These are phyloP conservation scores for Drosophila meridionalis DNA, from an alignment of 2,888 invertebrate species.

Conservation along the genomic window DNA sequence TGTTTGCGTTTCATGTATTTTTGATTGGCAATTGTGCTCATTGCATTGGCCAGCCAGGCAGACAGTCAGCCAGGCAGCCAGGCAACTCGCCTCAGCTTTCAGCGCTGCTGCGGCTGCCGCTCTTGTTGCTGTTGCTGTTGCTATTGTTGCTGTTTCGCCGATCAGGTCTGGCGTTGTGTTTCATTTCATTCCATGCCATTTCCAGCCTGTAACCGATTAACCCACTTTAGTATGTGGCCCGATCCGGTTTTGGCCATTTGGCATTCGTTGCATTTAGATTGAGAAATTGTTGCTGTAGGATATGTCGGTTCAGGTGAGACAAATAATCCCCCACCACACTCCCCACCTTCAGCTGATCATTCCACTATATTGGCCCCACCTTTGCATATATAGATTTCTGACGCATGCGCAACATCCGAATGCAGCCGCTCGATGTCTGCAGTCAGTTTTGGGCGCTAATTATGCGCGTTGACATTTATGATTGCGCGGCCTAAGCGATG, in stretches of 20 bases:
- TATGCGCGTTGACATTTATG: slow-evolving; percentile 45
- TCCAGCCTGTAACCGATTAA: slow-evolving; percentile 74
- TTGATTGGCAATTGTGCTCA: slow-evolving; percentile 66
- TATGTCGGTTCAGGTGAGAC: slow-evolving; percentile 34
- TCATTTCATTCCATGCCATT: slow-evolving; percentile 51
- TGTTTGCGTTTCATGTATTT: slow-evolving; percentile 37
- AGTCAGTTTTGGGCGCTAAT: slow-evolving; percentile 31
- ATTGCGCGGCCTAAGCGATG: slow-evolving; percentile 13
- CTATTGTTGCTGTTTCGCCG: slow-evolving; percentile 25
- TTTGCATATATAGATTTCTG: slow-evolving; percentile 14
- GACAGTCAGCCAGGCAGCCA: slow-evolving; percentile 8
- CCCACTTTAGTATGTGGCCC: slow-evolving; percentile 52
- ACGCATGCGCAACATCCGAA: slow-evolving; percentile 4
- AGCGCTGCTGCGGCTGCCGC: slow-evolving; percentile 25
- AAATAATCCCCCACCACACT: neutral
- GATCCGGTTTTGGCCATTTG: slow-evolving; percentile 55
- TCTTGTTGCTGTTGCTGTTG: slow-evolving; percentile 19
- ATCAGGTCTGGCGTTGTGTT: slow-evolving; percentile 38
- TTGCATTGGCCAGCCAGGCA: slow-evolving; percentile 50
- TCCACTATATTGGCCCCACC: neutral
- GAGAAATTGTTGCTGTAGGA: slow-evolving; percentile 49
- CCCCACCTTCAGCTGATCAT: neutral
- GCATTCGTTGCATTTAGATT: slow-evolving; percentile 38
- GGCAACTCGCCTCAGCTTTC: slow-evolving; percentile 46
- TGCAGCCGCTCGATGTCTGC: slow-evolving; percentile 18